Percentiles rank a stretch among this genome's conserved stretches.
phyloP scores from a whole-genome alignment of 1,140 invertebrate species.

The Magallana angulata region DNA sequence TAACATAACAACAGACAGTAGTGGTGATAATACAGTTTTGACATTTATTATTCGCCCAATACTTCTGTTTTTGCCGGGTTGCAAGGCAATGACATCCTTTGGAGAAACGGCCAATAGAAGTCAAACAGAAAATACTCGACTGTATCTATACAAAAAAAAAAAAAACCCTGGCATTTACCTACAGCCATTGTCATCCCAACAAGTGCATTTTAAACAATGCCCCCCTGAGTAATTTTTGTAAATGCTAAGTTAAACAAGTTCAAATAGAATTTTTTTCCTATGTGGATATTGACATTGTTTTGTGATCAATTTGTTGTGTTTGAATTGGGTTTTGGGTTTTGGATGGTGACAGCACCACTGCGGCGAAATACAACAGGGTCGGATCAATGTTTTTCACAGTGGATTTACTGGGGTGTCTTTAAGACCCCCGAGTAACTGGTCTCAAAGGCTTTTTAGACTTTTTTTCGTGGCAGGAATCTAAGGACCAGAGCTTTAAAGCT shows the following conservation, averaged over 20 bases:
- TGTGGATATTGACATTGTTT: constrained; percentile 23
- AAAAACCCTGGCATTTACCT: too few species aligned
- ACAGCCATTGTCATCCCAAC: background rate
- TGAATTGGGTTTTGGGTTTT: constrained; percentile 1
- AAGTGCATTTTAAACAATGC: background rate
- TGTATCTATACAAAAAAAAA: too few species aligned
- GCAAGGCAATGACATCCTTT: too few species aligned
- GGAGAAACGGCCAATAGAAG: too few species aligned
- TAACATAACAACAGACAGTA: too few species aligned
- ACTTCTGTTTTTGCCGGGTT: too few species aligned
- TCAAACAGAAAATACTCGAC: too few species aligned
- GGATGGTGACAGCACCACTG: background rate
- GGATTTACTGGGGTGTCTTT: background rate
- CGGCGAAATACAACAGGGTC: background rate
- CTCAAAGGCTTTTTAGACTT: background rate
- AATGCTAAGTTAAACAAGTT: constrained; percentile 19
- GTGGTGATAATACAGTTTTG: too few species aligned
- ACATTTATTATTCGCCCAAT: too few species aligned
- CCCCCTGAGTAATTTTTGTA: background rate
- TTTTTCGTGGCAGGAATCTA: background rate
- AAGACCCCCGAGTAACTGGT: background rate
- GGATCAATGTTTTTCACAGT: background rate
- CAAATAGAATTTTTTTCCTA: background rate
- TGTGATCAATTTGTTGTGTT: constrained; percentile 26
- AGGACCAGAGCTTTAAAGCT: background rate